Evolutionary conservation across 2,888 invertebrate species (phyloP).

Genomic region (Drosophila pullipes): DNA sequence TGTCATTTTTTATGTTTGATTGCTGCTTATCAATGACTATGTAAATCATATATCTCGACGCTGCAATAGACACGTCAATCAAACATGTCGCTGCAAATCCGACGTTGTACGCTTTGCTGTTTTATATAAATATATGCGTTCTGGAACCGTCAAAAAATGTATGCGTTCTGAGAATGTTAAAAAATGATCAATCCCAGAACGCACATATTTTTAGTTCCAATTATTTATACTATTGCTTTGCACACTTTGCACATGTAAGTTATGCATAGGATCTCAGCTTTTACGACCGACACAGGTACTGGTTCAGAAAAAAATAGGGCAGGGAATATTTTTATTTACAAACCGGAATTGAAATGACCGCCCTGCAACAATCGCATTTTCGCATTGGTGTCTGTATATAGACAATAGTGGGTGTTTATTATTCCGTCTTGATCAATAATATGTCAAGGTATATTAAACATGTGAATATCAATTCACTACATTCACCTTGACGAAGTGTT

Average conservation of each 20-base stretch:
- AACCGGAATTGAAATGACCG: not conserved
- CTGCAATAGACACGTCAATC: not conserved
- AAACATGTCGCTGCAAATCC: not conserved
- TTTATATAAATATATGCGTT: too few species aligned
- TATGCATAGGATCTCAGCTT: not conserved
- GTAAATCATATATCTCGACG: too few species aligned
- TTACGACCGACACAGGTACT: not conserved
- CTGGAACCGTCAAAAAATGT: too few species aligned
- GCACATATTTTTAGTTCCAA: not conserved
- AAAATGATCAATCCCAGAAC: not conserved
- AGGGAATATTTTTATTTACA: not conserved
- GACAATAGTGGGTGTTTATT: not conserved
- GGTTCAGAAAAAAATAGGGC: not conserved
- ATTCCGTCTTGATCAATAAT: not conserved
- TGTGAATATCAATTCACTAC: not conserved
- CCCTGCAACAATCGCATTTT: not conserved
- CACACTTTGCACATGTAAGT: not conserved
- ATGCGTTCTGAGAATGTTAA: not conserved
- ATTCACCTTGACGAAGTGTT: not conserved
- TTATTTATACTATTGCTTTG: not conserved
- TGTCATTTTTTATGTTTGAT: not conserved
- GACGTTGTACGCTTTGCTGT: too few species aligned
- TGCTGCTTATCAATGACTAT: not conserved
- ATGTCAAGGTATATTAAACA: not conserved
- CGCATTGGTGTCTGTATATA: not conserved